A percentile compares a stretch with the other conserved stretches of the same genome.
phyloP scores from a whole-genome alignment of 2,113 vertebrate species.

The Chlamydotis undulata region DNA sequence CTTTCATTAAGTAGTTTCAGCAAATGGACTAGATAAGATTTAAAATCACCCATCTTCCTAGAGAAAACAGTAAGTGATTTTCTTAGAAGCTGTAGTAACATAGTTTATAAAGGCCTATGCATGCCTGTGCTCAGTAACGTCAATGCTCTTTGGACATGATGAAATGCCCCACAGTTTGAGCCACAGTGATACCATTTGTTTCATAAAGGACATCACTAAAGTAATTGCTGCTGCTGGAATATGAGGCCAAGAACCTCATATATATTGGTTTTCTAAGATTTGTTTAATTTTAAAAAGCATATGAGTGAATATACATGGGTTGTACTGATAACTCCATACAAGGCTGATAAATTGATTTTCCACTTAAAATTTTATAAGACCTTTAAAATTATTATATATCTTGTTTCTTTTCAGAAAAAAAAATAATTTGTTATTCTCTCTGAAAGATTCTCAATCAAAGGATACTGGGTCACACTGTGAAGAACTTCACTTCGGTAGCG shows the following conservation, averaged over 20 bases:
- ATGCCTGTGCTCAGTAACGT: not conserved
- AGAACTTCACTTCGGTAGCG: not conserved
- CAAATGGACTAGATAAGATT: not conserved
- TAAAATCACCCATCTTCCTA: not conserved
- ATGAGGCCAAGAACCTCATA: not conserved
- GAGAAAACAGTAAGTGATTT: not conserved
- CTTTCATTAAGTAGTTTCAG: not conserved
- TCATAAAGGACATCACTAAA: not conserved
- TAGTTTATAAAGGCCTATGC: not conserved
- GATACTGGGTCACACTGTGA: not conserved
- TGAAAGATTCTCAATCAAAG: not conserved
- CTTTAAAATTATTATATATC: not conserved
- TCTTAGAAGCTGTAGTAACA: not conserved
- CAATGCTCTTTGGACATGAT: not conserved
- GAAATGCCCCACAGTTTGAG: not conserved
- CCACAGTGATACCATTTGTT: not conserved
- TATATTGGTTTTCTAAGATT: not conserved
- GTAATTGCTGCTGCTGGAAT: not conserved
- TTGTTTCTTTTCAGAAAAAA: not conserved
- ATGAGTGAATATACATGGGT: not conserved
- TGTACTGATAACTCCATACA: not conserved
- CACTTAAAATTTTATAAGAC: not conserved
- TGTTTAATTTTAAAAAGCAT: not conserved
- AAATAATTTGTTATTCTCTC: not conserved
- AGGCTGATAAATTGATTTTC: not conserved